Percentiles rank a stretch among this genome's conserved stretches.
phyloP scores from a whole-genome alignment of 2,888 invertebrate genomes.

The Acanthoscelides obtectus region DNA sequence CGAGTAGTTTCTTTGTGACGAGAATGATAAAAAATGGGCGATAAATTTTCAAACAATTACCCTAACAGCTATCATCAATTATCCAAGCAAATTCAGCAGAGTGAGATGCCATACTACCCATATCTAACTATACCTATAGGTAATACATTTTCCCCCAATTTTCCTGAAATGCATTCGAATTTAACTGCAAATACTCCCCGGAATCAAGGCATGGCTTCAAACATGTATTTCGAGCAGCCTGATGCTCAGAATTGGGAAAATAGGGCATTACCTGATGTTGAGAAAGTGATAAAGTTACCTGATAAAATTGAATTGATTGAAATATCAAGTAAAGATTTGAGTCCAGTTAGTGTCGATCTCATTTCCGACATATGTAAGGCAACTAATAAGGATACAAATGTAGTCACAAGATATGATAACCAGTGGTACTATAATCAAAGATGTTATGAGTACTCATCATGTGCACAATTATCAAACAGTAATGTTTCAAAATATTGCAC shows the following conservation, averaged over 20 bases:
- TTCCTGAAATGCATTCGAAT: background rate
- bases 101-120: background rate
- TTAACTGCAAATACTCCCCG: background rate
- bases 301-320: constrained; percentile 41
- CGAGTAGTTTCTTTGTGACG: no score
- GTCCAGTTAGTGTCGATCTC: constrained; percentile 37
- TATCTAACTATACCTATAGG: background rate
- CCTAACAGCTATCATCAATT: background rate
- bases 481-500: constrained; percentile 33
- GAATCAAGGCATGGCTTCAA: background rate
- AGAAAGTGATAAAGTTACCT: constrained; percentile 28
- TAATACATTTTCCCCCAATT: background rate
- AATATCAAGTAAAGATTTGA: constrained; percentile 39
- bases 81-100: background rate
- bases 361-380: constrained; percentile 35
- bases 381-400: constrained; percentile 27
- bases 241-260: constrained; percentile 18
- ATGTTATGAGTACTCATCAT: constrained; percentile 37
- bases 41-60: background rate
- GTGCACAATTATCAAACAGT: constrained; percentile 33
- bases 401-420: constrained; percentile 26
- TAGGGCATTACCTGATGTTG: constrained; percentile 17
- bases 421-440: constrained; percentile 31
- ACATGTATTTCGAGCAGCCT: constrained; percentile 9
- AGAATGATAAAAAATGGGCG: background rate